phyloP scores from a whole-genome alignment of 2,888 invertebrate species.

The Drosophila bunnanda region DNA sequence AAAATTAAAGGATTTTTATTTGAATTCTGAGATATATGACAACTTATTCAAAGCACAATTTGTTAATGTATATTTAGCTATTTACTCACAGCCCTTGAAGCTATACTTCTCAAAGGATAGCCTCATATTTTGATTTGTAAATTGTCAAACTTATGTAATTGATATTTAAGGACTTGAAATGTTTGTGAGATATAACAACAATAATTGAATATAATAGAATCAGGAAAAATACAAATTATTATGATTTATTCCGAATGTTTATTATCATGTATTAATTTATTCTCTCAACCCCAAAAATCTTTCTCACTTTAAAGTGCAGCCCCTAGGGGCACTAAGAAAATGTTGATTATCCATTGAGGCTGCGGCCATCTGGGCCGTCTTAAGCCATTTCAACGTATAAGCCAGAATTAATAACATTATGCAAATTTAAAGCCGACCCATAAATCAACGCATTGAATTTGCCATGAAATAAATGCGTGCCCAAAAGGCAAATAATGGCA shows the following conservation, averaged over 20 bases:
- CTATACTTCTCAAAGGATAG: neutral
- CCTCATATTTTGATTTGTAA: neutral
- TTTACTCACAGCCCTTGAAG: neutral
- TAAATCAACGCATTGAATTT: constrained; percentile 41
- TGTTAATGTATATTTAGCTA: neutral
- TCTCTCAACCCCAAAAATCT: neutral
- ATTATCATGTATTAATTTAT: neutral
- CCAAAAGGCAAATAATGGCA: constrained; percentile 47
- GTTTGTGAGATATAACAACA: neutral
- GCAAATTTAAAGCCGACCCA: constrained; percentile 40
- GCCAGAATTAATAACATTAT: constrained; percentile 42
- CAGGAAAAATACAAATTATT: neutral
- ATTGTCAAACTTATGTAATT: neutral
- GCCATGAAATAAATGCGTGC: constrained; percentile 34
- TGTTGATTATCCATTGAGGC: neutral
- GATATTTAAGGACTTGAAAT: neutral
- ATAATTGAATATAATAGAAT: neutral
- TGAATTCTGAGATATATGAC: neutral
- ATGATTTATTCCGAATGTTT: neutral
- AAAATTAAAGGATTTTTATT: neutral
- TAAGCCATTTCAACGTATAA: constrained; percentile 23
- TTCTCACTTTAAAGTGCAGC: neutral
- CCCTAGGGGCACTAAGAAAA: neutral
- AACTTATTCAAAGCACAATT: neutral
- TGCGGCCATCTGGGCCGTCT: constrained; percentile 1